Conservation (phyloP, 2,888 invertebrate species). For the Automeris io region DNA sequence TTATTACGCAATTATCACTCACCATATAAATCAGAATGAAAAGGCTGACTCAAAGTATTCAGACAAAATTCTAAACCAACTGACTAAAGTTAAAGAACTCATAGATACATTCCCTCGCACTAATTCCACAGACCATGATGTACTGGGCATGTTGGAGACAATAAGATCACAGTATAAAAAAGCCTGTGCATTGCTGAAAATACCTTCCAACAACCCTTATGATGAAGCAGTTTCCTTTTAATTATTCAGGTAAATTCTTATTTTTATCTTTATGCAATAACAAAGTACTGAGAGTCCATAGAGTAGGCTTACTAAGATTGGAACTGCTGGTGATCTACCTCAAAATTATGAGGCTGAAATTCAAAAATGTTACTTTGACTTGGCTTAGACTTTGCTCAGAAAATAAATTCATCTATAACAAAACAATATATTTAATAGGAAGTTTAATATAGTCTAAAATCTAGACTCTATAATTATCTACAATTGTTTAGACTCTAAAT, state of each 20-base stretch:
- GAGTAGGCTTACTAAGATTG: too few relatives aligned
- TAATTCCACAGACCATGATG: conserved; percentile 81
- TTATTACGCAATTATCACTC: conserved; percentile 79
- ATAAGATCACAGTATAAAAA: conserved; percentile 83
- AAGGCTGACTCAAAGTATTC: conserved; percentile 44
- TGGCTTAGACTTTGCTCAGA: too few relatives aligned
- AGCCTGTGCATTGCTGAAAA: conserved; percentile 81
- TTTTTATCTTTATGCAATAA: too few relatives aligned
- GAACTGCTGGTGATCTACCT: too few relatives aligned
- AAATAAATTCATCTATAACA: too few relatives aligned
- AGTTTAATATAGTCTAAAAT: too few relatives aligned
- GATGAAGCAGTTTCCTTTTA: conserved; percentile 78
- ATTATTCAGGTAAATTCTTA: conserved; percentile 27
- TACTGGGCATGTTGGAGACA: conserved; percentile 76
- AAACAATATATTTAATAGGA: too few relatives aligned
- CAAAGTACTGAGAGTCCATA: too few relatives aligned
- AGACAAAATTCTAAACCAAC: conserved; percentile 72
- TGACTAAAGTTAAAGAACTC: conserved; percentile 75
- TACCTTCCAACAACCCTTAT: conserved; percentile 75
- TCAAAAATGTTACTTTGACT: too few relatives aligned
- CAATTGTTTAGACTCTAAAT: too few relatives aligned
- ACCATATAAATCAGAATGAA: conserved; percentile 50
- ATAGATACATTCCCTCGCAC: conserved; percentile 80
- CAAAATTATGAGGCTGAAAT: too few relatives aligned
- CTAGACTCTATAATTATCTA: too few relatives aligned